Evolutionary conservation across 2,797 vertebrate genomes (phyloP).

Genomic region (Cetoscarus ocellatus): DNA sequence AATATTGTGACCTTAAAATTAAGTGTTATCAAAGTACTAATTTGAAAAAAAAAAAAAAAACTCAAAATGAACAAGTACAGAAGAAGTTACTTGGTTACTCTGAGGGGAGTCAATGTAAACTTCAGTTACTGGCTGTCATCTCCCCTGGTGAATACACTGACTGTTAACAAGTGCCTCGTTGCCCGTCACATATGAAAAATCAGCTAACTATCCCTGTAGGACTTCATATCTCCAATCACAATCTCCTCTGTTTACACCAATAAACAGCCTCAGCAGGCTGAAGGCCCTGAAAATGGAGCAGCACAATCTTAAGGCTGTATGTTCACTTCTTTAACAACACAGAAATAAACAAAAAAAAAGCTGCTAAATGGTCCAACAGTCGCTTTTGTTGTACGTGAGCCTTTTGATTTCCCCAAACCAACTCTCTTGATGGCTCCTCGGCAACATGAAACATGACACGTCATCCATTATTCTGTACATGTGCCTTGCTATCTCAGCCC

Average conservation of each 20-base stretch:
- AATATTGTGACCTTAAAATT: too few species aligned
- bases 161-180: too few species aligned
- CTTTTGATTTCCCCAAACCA: slow-evolving; percentile 87
- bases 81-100: too few species aligned
- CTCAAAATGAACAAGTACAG: too few species aligned
- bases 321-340: slow-evolving; percentile 42
- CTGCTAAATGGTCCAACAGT: slow-evolving; percentile 81
- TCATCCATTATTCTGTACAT: slow-evolving; percentile 90
- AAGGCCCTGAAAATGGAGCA: slow-evolving; percentile 33
- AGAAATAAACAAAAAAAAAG: slow-evolving; percentile 70
- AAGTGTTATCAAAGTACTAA: too few species aligned
- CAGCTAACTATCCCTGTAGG: too few species aligned
- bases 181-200: too few species aligned
- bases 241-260: slow-evolving; percentile 13
- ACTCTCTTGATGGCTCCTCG: slow-evolving; percentile 86
- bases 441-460: slow-evolving; percentile 90
- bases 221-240: neutral
- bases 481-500: slow-evolving; percentile 84
- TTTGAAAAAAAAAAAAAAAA: too few species aligned
- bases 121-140: too few species aligned
- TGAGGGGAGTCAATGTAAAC: too few species aligned
- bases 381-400: slow-evolving; percentile 81
- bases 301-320: slow-evolving; percentile 31
- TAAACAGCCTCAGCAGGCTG: slow-evolving; percentile 38
- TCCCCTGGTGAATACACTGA: too few species aligned